These are phyloP conservation scores for Platynereis dumerilii DNA, from an alignment of 2,888 invertebrate genomes.

Conservation along the genomic window DNA sequence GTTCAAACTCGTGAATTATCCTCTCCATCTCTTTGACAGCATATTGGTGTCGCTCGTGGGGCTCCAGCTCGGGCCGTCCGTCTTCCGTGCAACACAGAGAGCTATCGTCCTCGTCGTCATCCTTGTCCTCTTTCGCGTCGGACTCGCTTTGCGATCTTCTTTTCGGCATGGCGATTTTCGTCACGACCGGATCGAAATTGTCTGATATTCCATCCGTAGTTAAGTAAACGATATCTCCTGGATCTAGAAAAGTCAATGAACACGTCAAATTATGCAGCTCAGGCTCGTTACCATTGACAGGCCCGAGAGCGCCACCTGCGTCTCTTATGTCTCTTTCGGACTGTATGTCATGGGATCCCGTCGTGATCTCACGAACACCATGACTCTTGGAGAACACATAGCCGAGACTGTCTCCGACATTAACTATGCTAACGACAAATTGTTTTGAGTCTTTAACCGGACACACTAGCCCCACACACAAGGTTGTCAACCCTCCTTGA, in stretches of 20 bases:
- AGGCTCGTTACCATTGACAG: constrained; percentile 82
- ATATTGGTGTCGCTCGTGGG: constrained; percentile 76
- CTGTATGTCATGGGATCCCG: constrained; percentile 82
- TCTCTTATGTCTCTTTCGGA: constrained; percentile 87
- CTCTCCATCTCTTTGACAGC: constrained; percentile 69
- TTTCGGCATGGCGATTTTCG: constrained; percentile 74
- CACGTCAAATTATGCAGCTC: constrained; percentile 87
- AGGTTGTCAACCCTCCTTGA: constrained; percentile 76
- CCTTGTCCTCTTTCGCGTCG: constrained; percentile 8
- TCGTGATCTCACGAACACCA: constrained; percentile 82
- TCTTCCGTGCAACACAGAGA: constrained; percentile 27
- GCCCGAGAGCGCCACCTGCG: constrained; percentile 85
- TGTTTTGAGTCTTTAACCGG: constrained; percentile 65
- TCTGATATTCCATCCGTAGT: constrained; percentile 91
- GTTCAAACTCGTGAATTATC: constrained; percentile 60
- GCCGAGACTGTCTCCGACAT: constrained; percentile 88
- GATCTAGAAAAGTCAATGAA: constrained; percentile 79
- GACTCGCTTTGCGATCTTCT: constrained; percentile 10
- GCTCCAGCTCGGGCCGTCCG: constrained; percentile 58
- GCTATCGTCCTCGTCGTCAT: constrained; percentile 19
- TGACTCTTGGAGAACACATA: constrained; percentile 77
- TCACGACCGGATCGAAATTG: constrained; percentile 90
- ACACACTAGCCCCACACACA: constrained; percentile 78
- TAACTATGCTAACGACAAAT: constrained; percentile 80
- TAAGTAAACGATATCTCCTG: constrained; percentile 83